A percentile compares a stretch with the other conserved stretches of the same genome.
phyloP scores from a whole-genome alignment of 2,888 invertebrate genomes.

The Onthophagus sagittarius region DNA sequence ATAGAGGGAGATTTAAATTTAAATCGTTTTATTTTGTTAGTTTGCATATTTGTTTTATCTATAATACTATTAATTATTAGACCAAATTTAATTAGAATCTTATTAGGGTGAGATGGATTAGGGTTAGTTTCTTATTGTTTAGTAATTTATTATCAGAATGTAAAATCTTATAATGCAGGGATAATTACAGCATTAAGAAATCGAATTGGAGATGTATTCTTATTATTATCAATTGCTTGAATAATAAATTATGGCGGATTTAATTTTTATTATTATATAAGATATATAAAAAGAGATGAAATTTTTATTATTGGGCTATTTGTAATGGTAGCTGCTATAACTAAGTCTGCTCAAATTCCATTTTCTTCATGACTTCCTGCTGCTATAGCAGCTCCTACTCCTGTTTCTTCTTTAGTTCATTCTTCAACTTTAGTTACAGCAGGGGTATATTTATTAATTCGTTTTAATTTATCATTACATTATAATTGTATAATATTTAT shows the following conservation, averaged over 20 bases:
- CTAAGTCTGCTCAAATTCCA: constrained; percentile 78
- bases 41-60: constrained; percentile 63
- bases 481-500: constrained; percentile 50
- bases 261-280: constrained; percentile 41
- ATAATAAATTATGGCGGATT: constrained; percentile 42
- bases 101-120: constrained; percentile 71
- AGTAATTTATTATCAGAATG: constrained; percentile 68
- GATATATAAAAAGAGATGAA: constrained; percentile 50
- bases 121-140: constrained; percentile 70
- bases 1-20: constrained; percentile 57
- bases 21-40: constrained; percentile 62
- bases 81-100: constrained; percentile 66
- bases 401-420: constrained; percentile 66
- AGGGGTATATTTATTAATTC: constrained; percentile 70
- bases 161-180: constrained; percentile 64
- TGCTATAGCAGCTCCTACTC: constrained; percentile 67
- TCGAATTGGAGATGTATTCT: constrained; percentile 68
- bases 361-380: constrained; percentile 74
- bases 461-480: constrained; percentile 56
- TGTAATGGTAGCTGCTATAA: constrained; percentile 58
- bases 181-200: constrained; percentile 70
- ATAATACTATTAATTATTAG: constrained; percentile 67
- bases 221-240: constrained; percentile 53
- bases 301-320: constrained; percentile 50
- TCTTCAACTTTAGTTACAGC: constrained; percentile 77